These are phyloP conservation scores for Uromys caudimaculatus DNA, from an alignment of 2,797 vertebrate species.

Conservation along the genomic window DNA sequence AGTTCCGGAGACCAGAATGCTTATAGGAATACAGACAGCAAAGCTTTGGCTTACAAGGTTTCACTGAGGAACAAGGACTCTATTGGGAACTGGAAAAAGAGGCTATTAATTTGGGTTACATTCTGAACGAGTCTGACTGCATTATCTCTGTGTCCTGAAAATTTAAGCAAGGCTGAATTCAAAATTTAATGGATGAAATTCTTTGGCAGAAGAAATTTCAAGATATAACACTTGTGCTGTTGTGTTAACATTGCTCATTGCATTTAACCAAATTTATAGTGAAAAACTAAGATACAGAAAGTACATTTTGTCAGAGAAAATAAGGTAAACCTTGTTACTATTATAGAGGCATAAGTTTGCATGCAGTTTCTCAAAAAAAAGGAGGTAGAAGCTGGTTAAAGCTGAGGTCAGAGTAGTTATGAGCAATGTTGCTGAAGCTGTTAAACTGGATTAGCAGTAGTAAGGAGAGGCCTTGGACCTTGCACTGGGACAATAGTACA, in stretches of 20 bases:
- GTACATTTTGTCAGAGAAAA: not conserved
- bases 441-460: not conserved
- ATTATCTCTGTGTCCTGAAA: not conserved
- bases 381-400: not conserved
- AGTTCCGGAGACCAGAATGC: not conserved
- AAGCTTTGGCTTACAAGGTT: not conserved
- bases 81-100: not conserved
- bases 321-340: not conserved
- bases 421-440: not conserved
- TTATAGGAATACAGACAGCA: not conserved
- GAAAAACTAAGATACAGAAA: not conserved
- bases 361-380: too few species aligned
- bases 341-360: not conserved
- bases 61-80: not conserved
- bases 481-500: not conserved
- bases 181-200: not conserved
- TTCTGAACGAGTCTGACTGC: not conserved
- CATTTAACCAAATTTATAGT: not conserved
- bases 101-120: not conserved
- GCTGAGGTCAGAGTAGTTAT: not conserved
- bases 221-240: not conserved
- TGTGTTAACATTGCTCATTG: not conserved
- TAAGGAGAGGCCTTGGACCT: not conserved
- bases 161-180: not conserved
- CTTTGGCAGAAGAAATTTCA: not conserved